These are phyloP conservation scores for Ctenosaura bakeri DNA, from an alignment of 2,797 vertebrate genomes.

Conservation along the genomic window DNA sequence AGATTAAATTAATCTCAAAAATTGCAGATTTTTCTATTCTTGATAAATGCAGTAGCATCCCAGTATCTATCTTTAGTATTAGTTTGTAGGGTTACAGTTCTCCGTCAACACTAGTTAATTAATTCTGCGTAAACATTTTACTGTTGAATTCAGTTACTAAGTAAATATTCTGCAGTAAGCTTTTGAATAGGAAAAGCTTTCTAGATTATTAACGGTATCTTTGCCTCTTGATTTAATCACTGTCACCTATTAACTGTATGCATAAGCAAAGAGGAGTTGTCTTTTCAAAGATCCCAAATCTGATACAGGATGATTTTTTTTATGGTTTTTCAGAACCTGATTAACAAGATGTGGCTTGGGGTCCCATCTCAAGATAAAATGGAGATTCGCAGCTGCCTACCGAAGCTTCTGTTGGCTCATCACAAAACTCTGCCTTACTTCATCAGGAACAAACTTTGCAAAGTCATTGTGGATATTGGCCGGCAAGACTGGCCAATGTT, in stretches of 20 bases:
- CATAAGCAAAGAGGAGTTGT: neutral
- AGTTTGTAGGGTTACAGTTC: neutral
- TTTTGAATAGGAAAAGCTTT: neutral
- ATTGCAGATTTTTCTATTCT: neutral
- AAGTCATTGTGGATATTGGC: slow-evolving; percentile 98
- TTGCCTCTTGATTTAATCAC: neutral
- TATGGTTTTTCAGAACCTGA: slow-evolving; percentile 88
- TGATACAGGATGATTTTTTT: slow-evolving; percentile 35
- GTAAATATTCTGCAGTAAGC: neutral
- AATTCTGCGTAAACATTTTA: neutral
- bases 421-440: slow-evolving; percentile 97
- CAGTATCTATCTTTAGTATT: neutral
- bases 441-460: slow-evolving; percentile 98
- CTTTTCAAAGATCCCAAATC: neutral
- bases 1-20: neutral
- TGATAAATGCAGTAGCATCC: neutral
- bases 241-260: neutral
- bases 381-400: slow-evolving; percentile 96
- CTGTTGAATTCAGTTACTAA: neutral
- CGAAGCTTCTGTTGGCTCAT: slow-evolving; percentile 94
- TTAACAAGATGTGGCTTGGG: slow-evolving; percentile 99
- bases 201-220: neutral
- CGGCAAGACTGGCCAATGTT: slow-evolving; percentile 99
- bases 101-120: neutral
- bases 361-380: slow-evolving; percentile 96